Base-by-base conservation (phyloP, 2,113 vertebrate genomes). In the Chaetodon trifascialis region DNA sequence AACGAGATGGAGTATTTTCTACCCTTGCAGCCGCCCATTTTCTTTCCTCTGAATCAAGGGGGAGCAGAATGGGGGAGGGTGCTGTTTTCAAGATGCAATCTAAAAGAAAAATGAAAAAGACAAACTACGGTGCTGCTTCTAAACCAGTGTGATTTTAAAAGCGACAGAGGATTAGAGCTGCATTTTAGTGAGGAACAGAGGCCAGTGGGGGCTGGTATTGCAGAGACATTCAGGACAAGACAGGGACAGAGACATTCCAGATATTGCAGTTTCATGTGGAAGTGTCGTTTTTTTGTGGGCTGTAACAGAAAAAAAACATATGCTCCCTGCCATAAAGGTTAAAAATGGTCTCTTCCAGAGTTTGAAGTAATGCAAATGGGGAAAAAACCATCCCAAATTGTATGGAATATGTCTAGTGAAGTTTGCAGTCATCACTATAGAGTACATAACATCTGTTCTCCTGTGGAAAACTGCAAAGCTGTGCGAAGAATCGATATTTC, bases 1-100 rank as follows among this genome's bases (percentile, higher is more conserved):
- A 86, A 85, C 79, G 73, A 76, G 69, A 80, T 83, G 62, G 60
- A 73, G 78, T 80, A 82, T 88, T 88, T 83, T 85, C 84, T 55
- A 46, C 83, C 76, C 82, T 84, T 67, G 63, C 85, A 83, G 84
- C 68, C 49, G 63, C 82, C 77, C 72, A 55, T 86, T 91, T 88
- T 85, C 68, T 66, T 88, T 84, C 58, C 76, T 82, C 78, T 84
- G 70, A 92, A 92, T 92, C 75, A 65, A 69, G 71, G 59, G 60
- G 54, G 42, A 76, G 67, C 44, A 17, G 84, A 88, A 86, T 12
- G 47, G 58, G 70, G 71, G 59, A 40, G 51, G 84, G 71, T 56
- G 75, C 83, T 76, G 87, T 88, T 90, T 91, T 88, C 84, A 93
- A 90, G 86, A 93, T 93, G 90, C 83, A 89, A 88, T 86, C 77